phyloP scores from a whole-genome alignment of 92 coral and sea anemone species.

The Metridium senile region DNA sequence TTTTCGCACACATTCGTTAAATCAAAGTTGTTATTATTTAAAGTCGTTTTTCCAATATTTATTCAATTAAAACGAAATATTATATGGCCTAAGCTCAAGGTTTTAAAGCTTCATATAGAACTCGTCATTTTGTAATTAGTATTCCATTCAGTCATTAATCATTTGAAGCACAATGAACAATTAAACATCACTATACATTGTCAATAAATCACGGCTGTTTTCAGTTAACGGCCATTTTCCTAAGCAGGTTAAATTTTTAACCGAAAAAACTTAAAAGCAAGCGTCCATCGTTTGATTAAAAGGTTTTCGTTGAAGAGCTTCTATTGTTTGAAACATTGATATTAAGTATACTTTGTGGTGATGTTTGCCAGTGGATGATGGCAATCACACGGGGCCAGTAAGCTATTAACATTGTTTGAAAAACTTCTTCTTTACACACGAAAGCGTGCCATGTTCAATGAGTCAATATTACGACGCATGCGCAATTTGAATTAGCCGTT shows the following conservation, averaged over 20 bases:
- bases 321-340: no score
- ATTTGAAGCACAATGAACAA: not conserved
- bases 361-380: not conserved
- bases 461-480: not conserved
- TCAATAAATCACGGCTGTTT: not conserved
- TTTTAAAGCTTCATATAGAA: not conserved
- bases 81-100: no score
- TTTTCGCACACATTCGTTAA: no score
- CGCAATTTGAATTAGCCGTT: not conserved
- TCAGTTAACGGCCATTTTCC: not conserved
- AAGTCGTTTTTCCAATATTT: no score
- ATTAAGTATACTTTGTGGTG: not conserved
- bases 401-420: not conserved
- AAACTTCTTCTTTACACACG: slow-evolving; percentile 2
- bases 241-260: no score
- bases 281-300: no score
- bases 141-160: not conserved
- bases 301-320: no score
- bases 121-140: not conserved
- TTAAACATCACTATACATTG: not conserved
- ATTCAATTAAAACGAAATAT: no score
- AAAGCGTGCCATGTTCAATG: slow-evolving; percentile 13
- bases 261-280: no score
- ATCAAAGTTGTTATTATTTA: no score
- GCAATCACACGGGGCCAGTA: not conserved